Evolutionary conservation across 2,797 vertebrate species (phyloP).

Genomic region (Corythornis leucogaster): DNA sequence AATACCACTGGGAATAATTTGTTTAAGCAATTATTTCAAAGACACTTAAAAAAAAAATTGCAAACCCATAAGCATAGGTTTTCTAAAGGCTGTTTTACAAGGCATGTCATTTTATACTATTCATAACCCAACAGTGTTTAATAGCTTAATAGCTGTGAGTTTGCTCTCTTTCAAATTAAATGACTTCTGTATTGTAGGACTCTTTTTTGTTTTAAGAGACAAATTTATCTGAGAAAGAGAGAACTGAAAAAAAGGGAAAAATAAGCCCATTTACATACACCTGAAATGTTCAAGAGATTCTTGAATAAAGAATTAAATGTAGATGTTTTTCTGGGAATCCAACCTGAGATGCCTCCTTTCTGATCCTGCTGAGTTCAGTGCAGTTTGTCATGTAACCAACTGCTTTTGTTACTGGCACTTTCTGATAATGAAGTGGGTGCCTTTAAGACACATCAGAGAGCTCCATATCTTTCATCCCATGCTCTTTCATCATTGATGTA

Average conservation of each 20-base stretch:
- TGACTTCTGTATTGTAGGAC: neutral
- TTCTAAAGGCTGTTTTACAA: neutral
- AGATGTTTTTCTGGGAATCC: neutral
- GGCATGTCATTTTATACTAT: neutral
- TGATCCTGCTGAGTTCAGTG: neutral
- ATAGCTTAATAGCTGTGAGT: neutral
- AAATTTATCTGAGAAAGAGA: neutral
- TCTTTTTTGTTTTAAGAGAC: neutral
- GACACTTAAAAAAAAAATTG: neutral
- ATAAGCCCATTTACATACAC: neutral
- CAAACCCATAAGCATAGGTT: neutral
- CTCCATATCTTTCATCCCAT: neutral
- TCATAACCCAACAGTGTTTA: neutral
- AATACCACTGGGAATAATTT: neutral
- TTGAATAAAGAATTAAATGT: neutral
- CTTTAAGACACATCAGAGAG: neutral
- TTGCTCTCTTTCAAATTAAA: neutral
- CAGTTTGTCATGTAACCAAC: neutral
- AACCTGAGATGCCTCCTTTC: neutral
- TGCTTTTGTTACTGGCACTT: neutral
- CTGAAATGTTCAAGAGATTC: neutral
- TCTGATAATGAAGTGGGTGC: neutral
- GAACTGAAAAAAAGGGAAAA: neutral
- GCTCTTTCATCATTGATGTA: neutral
- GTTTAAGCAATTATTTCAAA: neutral